Evolutionary conservation across 2,113 vertebrate species (phyloP).

Genomic region (Capreolus pygargus): DNA sequence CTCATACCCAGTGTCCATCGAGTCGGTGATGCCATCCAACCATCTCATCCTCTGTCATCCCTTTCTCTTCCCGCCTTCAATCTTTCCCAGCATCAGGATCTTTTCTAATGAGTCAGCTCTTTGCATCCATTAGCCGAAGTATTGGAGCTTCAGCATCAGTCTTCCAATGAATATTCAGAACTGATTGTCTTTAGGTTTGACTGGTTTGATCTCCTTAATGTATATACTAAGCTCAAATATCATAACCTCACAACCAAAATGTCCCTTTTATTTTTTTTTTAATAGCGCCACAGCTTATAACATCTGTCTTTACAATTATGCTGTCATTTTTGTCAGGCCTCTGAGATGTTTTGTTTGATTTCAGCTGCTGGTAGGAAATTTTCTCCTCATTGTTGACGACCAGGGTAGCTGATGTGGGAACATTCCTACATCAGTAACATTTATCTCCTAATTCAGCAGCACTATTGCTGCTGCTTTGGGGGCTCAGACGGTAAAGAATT

Average conservation of each 20-base stretch:
- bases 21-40: background rate
- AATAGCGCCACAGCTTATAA: background rate
- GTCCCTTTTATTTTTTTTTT: background rate
- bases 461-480: background rate
- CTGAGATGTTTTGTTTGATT: background rate
- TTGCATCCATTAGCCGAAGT: fast-evolving
- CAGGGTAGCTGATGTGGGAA: background rate
- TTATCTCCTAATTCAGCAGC: background rate
- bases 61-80: background rate
- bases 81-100: background rate
- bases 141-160: background rate
- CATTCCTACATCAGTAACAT: background rate
- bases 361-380: background rate
- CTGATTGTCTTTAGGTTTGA: background rate
- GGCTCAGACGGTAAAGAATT: background rate
- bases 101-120: background rate
- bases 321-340: background rate
- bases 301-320: too few species aligned
- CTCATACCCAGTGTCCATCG: background rate
- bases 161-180: background rate
- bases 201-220: background rate
- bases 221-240: background rate
- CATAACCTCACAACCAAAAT: background rate
- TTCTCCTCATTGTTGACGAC: background rate
- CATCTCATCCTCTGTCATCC: background rate